These are phyloP conservation scores for Aporophyla lueneburgensis DNA, from an alignment of 2,888 invertebrate species.

Conservation along the genomic window DNA sequence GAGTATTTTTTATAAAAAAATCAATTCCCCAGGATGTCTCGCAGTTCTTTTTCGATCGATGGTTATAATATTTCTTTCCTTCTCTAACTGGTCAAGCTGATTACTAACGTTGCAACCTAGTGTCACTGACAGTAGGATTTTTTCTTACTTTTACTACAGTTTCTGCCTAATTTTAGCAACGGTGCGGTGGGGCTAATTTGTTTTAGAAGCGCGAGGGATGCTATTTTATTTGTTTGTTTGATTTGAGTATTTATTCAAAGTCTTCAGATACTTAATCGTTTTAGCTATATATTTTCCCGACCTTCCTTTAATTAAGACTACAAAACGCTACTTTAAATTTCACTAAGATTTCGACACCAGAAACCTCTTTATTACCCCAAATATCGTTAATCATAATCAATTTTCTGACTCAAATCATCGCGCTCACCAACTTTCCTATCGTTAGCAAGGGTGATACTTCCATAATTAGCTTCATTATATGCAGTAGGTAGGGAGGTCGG, in stretches of 20 bases:
- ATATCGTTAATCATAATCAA: constrained; percentile 50
- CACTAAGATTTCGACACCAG: not conserved
- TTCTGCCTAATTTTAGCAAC: not conserved
- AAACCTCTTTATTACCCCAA: constrained; percentile 12
- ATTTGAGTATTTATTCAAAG: not conserved
- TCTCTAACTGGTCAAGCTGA: not conserved
- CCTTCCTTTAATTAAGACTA: not conserved
- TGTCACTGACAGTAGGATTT: not conserved
- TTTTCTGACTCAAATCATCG: constrained; percentile 39
- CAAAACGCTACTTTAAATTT: not conserved
- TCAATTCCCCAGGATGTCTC: not conserved
- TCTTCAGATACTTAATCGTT: not conserved
- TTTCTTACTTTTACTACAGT: not conserved
- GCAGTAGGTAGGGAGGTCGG: constrained; percentile 47
- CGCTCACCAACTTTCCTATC: constrained; percentile 33
- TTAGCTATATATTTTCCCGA: too few relatives aligned
- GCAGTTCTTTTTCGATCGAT: too few relatives aligned
- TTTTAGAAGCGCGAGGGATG: not conserved
- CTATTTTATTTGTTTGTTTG: too few relatives aligned
- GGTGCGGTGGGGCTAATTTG: not conserved
- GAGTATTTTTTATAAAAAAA: not conserved
- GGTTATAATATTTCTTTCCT: too few relatives aligned
- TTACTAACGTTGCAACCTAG: not conserved
- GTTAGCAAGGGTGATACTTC: constrained; percentile 47
- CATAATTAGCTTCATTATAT: constrained; percentile 65